phyloP scores from a whole-genome alignment of 53 echinoderm and acorn worm species.

The Echinometra lucunter region DNA sequence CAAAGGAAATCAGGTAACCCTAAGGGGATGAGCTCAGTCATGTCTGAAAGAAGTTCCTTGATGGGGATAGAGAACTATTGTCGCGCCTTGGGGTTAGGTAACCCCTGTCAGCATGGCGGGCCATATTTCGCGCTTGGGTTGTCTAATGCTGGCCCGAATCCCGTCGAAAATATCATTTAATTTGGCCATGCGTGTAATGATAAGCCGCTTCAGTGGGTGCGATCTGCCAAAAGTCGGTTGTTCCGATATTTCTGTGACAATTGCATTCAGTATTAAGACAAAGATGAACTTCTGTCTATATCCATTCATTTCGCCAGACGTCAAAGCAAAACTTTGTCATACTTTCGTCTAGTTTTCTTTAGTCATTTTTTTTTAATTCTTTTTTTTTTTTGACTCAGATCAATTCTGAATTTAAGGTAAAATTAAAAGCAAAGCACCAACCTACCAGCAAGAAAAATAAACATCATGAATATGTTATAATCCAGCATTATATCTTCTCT shows the following conservation, averaged over 20 bases:
- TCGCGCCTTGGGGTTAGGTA: neutral
- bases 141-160: constrained; percentile 11
- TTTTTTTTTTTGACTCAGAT: too few relatives aligned
- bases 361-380: too few relatives aligned
- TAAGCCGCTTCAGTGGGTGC: constrained; percentile 9
- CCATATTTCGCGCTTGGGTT: constrained; percentile 1
- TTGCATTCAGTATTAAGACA: neutral
- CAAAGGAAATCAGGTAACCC: constrained; percentile 52
- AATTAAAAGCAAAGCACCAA: too few relatives aligned
- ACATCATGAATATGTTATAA: too few relatives aligned
- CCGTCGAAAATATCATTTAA: neutral
- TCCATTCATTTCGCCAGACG: neutral
- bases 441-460: too few relatives aligned
- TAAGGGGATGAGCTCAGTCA: neutral
- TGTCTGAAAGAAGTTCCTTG: constrained; percentile 33
- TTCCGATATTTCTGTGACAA: neutral
- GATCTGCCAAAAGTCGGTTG: constrained; percentile 4
- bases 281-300: neutral
- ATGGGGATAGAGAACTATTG: neutral
- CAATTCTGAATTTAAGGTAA: too few relatives aligned
- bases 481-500: too few relatives aligned
- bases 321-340: too few relatives aligned
- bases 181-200: constrained; percentile 30
- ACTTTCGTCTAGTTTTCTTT: too few relatives aligned
- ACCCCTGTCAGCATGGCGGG: neutral